Evolutionary conservation across 2,113 vertebrate species (phyloP).

Genomic region (Siniperca chuatsi): DNA sequence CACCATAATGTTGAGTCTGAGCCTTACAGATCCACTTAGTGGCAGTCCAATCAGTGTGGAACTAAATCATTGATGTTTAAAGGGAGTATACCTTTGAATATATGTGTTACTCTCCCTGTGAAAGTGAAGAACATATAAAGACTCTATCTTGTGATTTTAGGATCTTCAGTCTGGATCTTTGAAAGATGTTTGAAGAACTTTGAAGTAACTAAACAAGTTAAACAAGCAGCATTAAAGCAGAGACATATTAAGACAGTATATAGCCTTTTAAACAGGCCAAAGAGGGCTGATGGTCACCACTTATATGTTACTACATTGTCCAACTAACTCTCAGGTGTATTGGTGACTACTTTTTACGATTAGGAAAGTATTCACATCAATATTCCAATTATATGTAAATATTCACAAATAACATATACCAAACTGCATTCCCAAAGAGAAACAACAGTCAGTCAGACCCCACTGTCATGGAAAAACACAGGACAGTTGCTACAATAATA

Average conservation of each 20-base stretch:
- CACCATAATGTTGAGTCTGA: slow-evolving; percentile 31
- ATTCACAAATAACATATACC: not conserved
- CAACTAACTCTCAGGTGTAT: not conserved
- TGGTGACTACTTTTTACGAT: not conserved
- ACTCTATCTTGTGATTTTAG: not conserved
- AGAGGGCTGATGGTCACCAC: not conserved
- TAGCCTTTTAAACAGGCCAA: not conserved
- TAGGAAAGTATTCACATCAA: not conserved
- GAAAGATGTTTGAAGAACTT: not conserved
- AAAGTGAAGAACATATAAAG: not conserved
- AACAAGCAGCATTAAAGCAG: not conserved
- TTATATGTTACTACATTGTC: not conserved
- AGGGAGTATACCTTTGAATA: not conserved
- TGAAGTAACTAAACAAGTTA: not conserved
- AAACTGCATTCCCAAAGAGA: not conserved
- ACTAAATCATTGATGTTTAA: slow-evolving; percentile 36
- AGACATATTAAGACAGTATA: not conserved
- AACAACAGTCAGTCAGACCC: not conserved
- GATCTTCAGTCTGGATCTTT: not conserved
- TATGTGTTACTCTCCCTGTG: not conserved
- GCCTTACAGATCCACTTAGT: slow-evolving; percentile 26
- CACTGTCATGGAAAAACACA: no score
- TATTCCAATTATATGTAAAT: not conserved
- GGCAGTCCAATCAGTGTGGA: slow-evolving; percentile 6
- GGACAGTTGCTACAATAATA: not conserved